phyloP scores from a whole-genome alignment of 2,113 vertebrate genomes.

The Dromaius novaehollandiae region DNA sequence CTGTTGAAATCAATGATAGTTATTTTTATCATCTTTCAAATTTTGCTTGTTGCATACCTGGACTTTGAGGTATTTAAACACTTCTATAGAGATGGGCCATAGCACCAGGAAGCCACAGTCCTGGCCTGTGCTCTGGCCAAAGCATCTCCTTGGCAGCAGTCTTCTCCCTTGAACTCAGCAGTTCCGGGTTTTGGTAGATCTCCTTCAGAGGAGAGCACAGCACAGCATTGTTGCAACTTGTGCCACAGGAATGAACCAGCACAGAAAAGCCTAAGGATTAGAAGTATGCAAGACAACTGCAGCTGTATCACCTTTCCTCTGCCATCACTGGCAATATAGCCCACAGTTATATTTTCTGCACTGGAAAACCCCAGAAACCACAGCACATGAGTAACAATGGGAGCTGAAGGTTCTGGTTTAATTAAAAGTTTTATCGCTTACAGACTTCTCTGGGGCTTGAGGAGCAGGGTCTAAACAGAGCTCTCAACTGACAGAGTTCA shows the following conservation, averaged over 20 bases:
- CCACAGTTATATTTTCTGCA: background rate
- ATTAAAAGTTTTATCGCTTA: background rate
- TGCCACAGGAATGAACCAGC: background rate
- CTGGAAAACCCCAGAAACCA: constrained; percentile 64
- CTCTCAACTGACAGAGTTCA: background rate
- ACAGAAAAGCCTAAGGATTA: background rate
- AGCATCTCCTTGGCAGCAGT: background rate
- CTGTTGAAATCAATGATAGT: background rate
- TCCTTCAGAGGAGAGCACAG: background rate
- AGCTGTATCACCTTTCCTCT: background rate
- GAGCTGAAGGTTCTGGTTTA: background rate
- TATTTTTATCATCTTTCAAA: background rate
- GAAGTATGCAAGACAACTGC: background rate
- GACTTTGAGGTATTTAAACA: background rate
- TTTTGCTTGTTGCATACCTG: background rate
- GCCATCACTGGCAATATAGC: constrained; percentile 33
- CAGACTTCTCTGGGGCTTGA: background rate
- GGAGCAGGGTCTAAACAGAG: background rate
- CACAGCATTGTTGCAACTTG: background rate
- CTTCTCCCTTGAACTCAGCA: background rate
- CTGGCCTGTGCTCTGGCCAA: background rate
- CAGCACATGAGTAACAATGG: background rate
- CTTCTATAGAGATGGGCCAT: background rate
- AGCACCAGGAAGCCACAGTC: background rate
- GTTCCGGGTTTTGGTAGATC: background rate